These are phyloP conservation scores for Myotis pilosus DNA, from an alignment of 2,797 vertebrate genomes.

Conservation along the genomic window DNA sequence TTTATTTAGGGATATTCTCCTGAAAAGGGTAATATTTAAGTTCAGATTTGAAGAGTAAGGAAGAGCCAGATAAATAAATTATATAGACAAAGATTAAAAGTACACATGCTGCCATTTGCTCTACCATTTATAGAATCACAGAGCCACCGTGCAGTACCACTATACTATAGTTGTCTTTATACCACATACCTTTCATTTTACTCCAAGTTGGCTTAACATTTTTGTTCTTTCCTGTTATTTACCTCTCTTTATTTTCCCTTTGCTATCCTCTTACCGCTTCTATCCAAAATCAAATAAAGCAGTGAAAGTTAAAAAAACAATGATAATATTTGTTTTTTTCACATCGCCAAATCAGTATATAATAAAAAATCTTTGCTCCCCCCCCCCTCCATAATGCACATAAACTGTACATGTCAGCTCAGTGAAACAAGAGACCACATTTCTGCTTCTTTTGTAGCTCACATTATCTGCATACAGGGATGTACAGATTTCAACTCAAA, in stretches of 20 bases:
- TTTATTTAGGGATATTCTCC: not conserved
- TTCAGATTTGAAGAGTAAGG: not conserved
- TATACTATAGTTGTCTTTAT: not conserved
- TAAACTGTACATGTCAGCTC: not conserved
- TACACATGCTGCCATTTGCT: accelerated
- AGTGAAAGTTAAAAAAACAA: not conserved
- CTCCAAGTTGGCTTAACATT: not conserved
- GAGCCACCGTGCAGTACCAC: accelerated
- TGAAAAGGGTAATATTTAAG: not conserved
- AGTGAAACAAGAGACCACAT: not conserved
- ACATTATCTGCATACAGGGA: not conserved
- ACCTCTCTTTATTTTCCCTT: not conserved
- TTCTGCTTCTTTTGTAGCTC: not conserved
- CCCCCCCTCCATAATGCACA: not conserved
- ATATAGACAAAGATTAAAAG: not conserved
- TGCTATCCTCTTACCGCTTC: not conserved
- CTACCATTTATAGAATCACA: not conserved
- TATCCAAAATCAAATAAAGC: not conserved
- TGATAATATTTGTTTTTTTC: not conserved
- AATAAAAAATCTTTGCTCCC: not conserved
- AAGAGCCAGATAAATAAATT: not conserved
- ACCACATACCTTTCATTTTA: not conserved
- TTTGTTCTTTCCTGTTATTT: not conserved
- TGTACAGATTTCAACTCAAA: not conserved
- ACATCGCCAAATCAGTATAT: not conserved